Percentiles rank a stretch among this genome's conserved stretches.
Evolutionary conservation across 2,113 vertebrate genomes (phyloP).

Genomic region (Zosterops lateralis): DNA sequence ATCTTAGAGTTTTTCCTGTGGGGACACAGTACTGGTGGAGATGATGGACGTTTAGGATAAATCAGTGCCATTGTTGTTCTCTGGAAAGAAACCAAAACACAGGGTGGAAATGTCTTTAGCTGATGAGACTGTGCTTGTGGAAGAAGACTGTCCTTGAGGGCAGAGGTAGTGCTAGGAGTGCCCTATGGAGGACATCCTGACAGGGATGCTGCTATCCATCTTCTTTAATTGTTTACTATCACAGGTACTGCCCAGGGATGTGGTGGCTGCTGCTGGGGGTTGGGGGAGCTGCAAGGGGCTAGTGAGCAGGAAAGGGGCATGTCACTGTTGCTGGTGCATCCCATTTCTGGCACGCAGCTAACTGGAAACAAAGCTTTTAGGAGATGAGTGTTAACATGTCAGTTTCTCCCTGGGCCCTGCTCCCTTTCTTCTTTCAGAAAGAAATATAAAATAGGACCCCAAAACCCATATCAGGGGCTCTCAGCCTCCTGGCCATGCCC

Average conservation of each 20-base stretch:
- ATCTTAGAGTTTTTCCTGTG: neutral
- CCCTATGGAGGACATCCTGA: neutral
- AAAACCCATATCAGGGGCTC: neutral
- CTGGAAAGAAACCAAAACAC: neutral
- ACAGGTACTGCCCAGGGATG: neutral
- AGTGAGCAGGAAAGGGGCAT: neutral
- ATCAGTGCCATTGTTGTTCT: neutral
- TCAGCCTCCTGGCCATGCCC: neutral
- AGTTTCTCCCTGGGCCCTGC: neutral
- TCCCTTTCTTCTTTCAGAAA: neutral
- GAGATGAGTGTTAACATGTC: neutral
- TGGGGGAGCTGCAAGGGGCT: accelerated
- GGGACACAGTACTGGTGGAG: neutral
- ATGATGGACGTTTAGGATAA: neutral
- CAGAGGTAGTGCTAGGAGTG: neutral
- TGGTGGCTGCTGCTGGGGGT: neutral
- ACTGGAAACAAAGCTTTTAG: neutral
- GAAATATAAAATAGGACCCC: neutral
- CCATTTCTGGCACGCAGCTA: neutral
- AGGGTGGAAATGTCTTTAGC: neutral
- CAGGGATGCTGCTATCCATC: neutral
- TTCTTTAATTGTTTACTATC: neutral
- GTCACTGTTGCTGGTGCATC: neutral
- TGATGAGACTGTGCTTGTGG: neutral
- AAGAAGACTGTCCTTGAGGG: neutral